phyloP scores from a whole-genome alignment of 2,113 vertebrate species.

The Vulpes ferrilata region DNA sequence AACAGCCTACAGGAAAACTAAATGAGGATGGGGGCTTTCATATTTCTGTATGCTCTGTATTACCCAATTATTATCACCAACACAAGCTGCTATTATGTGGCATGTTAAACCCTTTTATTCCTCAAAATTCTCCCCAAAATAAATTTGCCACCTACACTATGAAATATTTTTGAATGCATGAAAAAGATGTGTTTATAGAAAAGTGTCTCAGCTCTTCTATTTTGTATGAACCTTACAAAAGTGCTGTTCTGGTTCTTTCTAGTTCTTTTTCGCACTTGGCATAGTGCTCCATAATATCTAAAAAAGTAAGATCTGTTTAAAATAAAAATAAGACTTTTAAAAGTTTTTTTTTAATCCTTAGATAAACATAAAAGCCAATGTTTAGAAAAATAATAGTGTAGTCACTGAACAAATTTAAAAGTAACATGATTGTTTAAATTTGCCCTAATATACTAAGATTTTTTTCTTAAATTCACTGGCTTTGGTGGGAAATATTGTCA shows the following conservation, averaged over 20 bases:
- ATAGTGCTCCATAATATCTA: background rate
- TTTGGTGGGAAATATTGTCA: background rate
- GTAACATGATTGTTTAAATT: background rate
- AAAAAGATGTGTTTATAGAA: slow-evolving; percentile 58
- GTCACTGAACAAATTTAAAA: background rate
- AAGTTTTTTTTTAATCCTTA: slow-evolving; percentile 16
- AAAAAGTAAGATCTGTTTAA: background rate
- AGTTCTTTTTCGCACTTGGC: background rate
- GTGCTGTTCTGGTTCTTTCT: slow-evolving; percentile 29
- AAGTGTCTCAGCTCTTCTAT: background rate
- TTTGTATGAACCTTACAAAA: slow-evolving; percentile 23
- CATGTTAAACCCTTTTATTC: slow-evolving; percentile 71
- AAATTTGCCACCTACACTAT: slow-evolving; percentile 51
- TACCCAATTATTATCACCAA: slow-evolving; percentile 65
- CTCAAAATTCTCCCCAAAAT: slow-evolving; percentile 61
- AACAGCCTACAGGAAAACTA: background rate
- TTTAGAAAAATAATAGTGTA: slow-evolving; percentile 33
- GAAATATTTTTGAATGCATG: slow-evolving; percentile 56
- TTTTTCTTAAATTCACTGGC: background rate
- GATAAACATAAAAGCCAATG: slow-evolving; percentile 31
- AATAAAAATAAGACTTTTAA: slow-evolving; percentile 55
- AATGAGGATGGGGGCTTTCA: background rate
- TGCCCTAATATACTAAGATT: background rate
- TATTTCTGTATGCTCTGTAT: slow-evolving; percentile 58
- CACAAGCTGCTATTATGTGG: slow-evolving; percentile 62